Percentiles rank a stretch among this genome's conserved stretches.
Conservation (phyloP, 92 coral and sea anemone genomes). For the Porites divaricata region DNA sequence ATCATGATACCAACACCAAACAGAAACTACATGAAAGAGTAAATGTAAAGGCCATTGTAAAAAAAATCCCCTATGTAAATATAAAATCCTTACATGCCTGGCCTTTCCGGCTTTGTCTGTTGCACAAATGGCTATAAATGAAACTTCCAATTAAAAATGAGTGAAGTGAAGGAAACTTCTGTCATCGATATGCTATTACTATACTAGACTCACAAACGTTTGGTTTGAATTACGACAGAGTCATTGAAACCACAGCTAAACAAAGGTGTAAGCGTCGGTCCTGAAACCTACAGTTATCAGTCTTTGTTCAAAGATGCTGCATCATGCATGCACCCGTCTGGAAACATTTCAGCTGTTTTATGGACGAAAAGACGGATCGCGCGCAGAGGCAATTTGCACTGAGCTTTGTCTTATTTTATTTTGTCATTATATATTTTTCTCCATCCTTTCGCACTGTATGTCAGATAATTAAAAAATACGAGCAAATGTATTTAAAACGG, state of each 20-base stretch:
- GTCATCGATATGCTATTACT: not conserved
- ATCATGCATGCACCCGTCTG: too few species aligned
- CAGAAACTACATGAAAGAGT: too few species aligned
- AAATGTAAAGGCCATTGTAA: too few species aligned
- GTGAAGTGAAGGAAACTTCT: not conserved
- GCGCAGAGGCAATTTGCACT: too few species aligned
- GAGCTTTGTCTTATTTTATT: too few species aligned
- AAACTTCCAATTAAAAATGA: not conserved
- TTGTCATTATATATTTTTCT: too few species aligned
- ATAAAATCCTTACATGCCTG: not conserved
- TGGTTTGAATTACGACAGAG: constrained; percentile 6
- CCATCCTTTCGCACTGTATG: not conserved
- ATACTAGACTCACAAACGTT: not conserved
- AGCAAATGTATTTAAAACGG: not conserved
- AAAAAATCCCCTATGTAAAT: too few species aligned
- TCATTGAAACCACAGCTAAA: not conserved
- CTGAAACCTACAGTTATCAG: too few species aligned
- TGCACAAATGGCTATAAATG: not conserved
- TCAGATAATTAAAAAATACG: not conserved
- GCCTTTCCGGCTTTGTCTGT: not conserved
- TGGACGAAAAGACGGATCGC: too few species aligned
- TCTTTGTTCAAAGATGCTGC: too few species aligned
- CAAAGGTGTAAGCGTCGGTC: not conserved
- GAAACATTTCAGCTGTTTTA: too few species aligned
- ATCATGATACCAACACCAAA: not conserved